Evolutionary conservation across 2,888 invertebrate species (phyloP), one percentile per base, ranked within the genome.

Genomic region (Melinaea marsaeus): DNA sequence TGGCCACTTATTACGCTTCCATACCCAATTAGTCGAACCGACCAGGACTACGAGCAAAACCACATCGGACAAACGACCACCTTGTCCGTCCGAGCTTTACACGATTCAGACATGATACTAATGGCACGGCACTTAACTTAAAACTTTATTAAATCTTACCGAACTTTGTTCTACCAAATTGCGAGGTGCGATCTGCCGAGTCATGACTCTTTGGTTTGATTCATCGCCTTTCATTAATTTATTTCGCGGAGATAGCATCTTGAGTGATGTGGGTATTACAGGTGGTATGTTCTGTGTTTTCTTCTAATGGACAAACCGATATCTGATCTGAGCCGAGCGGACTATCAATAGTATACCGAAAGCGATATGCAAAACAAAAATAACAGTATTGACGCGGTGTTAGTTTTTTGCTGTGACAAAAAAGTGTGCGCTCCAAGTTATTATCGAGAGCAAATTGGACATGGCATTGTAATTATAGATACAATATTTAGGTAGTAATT

Each of bases 181-280:
- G 79, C 76, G 77, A 79, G 77, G 74, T 81, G 79, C 79, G 80
- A 82, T 86, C 80, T 78, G 79, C 78, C 77, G 67, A 78, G 80
- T 82, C 80, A 86, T 81, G 75, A 73, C 79, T 74, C 80, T 73
- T 78, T 81, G 79, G 76, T 75, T 62, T 67, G 64, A 67, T 78
- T 83, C 86, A 85, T 82, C 80, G 83, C 85, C 78, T 83, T 81
- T 88, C 84, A 87, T 87, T 85, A 85, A 81, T 86, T 86, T 85
- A 82, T 83, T 84, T 79, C 80, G 79, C 77, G 74, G 72, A 78
- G 89, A 90, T 89, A 85, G 74, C 75, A 90, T 90, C 89, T 88
- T 86, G 86, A 88, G 80, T 83, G 84, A 85, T 83, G 85, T 83
- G 81, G 78, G 77, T 79, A 83, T 82, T 83, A 88, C 86, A 87